Base-by-base conservation (phyloP, 2,113 vertebrate genomes). In the Pongo pygmaeus region DNA sequence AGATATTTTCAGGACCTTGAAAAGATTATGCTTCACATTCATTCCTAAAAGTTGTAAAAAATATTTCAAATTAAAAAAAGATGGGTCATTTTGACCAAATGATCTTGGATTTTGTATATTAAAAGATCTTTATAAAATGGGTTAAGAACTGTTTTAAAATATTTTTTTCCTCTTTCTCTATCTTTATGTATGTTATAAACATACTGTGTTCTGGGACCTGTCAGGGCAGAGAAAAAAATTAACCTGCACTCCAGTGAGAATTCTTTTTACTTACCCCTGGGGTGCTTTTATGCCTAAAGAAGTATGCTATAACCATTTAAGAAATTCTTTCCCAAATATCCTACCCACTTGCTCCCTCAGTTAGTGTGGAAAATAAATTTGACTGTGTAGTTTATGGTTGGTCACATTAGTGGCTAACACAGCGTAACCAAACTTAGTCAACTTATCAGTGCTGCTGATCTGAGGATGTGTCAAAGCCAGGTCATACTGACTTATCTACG, bases 131-230 rank as follows among this genome's bases (percentile, higher is more conserved):
- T 88, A 88, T 77, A 92, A 86, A 91, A 92, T 50, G 27, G 50
- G 16, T 72, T 96, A 57, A 87, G 14, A 83, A 40, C 13, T 94
- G 72, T 88, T 94, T 94, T 14, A 88, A 94, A 93, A 59, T 75
- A 59, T 8, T 95, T 93, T 96, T 93, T 93, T 64, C 81, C 48
- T 89, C 38, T 96, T 94, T 87, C 50, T 87, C 50, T 78, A 43
- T 81, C 69, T 94, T 92, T 89, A 74, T 75, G 35, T 59, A 43
- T 86, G 40, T 64, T 78, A 89, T 86, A 94, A 97, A 52, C 32
- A 91, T 8, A 67, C 23, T 40, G 52, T 32, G 23, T 93, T 83
- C 89, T 93, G 30, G 23, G 43, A 86, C 78, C 94, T 96, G 64
- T 64, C 91, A 35, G 11, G 27, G 52, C 50, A 83, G 86, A 93